Evolutionary conservation across 2,113 vertebrate genomes (phyloP).

Genomic region (Gallinago media): DNA sequence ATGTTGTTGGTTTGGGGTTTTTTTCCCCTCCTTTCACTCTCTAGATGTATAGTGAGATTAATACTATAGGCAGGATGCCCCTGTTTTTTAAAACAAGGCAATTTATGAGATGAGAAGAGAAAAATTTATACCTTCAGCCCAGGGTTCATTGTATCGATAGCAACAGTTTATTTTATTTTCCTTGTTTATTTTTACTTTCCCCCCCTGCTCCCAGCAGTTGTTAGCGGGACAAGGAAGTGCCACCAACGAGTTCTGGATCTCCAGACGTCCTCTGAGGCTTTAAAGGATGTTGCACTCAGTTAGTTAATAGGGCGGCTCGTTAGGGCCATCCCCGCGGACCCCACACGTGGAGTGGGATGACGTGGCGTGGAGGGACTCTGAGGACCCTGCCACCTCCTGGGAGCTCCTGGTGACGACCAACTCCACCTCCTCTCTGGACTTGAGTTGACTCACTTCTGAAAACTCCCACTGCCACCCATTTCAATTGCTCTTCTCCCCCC

Average conservation of each 20-base stretch:
- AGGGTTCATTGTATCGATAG: slow-evolving; percentile 60
- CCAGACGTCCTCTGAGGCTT: slow-evolving; percentile 20
- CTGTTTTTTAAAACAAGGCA: slow-evolving; percentile 52
- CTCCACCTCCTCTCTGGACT: accelerated
- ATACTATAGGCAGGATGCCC: neutral
- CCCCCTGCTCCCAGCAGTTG: neutral
- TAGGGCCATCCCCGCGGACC: neutral
- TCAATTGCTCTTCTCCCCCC: neutral
- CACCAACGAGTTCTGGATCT: slow-evolving; percentile 46
- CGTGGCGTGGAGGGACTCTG: accelerated
- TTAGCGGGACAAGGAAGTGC: slow-evolving; percentile 17
- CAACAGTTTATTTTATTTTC: neutral
- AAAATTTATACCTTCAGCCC: slow-evolving; percentile 48
- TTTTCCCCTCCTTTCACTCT: neutral
- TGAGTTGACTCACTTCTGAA: neutral
- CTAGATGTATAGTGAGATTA: neutral
- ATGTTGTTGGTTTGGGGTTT: neutral
- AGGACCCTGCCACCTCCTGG: neutral
- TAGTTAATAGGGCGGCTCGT: neutral
- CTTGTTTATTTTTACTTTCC: neutral
- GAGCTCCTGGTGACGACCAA: neutral
- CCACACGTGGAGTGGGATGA: neutral
- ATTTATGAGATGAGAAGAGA: slow-evolving; percentile 63
- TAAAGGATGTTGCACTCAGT: slow-evolving; percentile 35
- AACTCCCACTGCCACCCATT: neutral